phyloP scores from a whole-genome alignment of 2,797 vertebrate genomes.

The Sarcophilus harrisii region DNA sequence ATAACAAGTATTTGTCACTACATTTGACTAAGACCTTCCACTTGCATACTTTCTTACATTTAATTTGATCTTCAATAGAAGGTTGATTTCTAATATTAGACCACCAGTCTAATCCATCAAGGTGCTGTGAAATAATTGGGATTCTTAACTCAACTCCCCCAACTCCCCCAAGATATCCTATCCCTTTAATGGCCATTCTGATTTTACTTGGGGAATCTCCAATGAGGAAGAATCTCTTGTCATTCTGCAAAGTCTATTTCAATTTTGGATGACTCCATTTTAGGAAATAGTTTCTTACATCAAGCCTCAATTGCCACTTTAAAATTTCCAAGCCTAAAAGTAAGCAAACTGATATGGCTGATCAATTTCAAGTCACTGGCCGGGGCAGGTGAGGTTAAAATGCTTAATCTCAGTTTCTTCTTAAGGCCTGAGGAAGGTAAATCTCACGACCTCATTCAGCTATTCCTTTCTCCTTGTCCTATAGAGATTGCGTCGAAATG shows the following conservation, averaged over 20 bases:
- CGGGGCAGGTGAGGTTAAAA: neutral
- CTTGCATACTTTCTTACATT: neutral
- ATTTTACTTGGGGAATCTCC: neutral
- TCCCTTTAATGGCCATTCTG: neutral
- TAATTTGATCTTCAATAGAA: neutral
- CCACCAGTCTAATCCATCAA: neutral
- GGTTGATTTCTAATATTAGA: neutral
- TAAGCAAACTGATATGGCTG: neutral
- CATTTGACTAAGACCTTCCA: neutral
- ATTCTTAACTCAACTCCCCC: too few species aligned
- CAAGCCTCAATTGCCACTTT: neutral
- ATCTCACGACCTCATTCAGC: neutral
- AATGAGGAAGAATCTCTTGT: neutral
- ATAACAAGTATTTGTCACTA: neutral
- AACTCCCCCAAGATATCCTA: neutral
- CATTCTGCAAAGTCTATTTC: neutral
- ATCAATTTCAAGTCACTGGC: neutral
- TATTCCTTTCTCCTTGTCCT: neutral
- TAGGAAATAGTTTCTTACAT: neutral
- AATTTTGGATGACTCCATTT: neutral
- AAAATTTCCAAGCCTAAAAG: neutral
- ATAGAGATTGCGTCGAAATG: neutral
- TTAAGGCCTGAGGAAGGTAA: neutral
- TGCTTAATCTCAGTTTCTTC: neutral
- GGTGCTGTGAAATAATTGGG: neutral